A percentile compares a stretch with the other conserved stretches of the same genome.
Conservation (phyloP, 2,113 vertebrate genomes). For the Lipotes vexillifer region DNA sequence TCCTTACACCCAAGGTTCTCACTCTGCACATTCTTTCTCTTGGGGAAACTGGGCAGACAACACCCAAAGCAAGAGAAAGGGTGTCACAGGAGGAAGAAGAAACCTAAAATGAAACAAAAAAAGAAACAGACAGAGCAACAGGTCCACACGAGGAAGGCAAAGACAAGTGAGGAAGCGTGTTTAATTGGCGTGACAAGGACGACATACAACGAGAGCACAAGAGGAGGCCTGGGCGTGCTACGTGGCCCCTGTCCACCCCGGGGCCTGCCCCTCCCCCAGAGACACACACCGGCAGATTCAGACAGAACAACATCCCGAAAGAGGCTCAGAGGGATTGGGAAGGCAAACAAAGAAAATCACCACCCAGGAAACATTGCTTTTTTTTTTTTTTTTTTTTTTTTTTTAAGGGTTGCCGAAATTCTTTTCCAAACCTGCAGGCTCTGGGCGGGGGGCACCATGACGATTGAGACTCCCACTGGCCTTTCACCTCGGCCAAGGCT, state of each 20-base stretch:
- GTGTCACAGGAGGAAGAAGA: constrained; percentile 33
- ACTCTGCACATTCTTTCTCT: neutral
- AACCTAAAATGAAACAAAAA: neutral
- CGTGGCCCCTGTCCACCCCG: neutral
- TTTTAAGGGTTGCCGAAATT: neutral
- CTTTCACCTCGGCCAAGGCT: neutral
- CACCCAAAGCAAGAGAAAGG: constrained; percentile 46
- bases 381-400: neutral
- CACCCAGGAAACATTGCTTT: neutral
- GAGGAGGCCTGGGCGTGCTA: constrained; percentile 15
- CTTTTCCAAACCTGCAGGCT: neutral
- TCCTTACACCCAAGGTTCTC: accelerated
- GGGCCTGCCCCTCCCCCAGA: neutral
- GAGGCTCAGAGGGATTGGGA: neutral
- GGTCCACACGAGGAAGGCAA: constrained; percentile 46
- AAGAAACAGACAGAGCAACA: constrained; percentile 68
- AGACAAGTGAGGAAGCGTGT: constrained; percentile 64
- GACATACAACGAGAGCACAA: constrained; percentile 46
- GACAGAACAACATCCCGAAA: neutral
- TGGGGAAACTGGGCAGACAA: neutral
- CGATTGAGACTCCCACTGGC: neutral
- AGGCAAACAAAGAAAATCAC: neutral
- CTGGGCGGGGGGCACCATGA: accelerated
- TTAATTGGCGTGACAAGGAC: constrained; percentile 73
- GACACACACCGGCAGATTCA: neutral